Percentiles rank a stretch among this genome's conserved stretches.
These are phyloP conservation scores for Xylocampa areola DNA, from an alignment of 2,888 invertebrate species.

Conservation along the genomic window DNA sequence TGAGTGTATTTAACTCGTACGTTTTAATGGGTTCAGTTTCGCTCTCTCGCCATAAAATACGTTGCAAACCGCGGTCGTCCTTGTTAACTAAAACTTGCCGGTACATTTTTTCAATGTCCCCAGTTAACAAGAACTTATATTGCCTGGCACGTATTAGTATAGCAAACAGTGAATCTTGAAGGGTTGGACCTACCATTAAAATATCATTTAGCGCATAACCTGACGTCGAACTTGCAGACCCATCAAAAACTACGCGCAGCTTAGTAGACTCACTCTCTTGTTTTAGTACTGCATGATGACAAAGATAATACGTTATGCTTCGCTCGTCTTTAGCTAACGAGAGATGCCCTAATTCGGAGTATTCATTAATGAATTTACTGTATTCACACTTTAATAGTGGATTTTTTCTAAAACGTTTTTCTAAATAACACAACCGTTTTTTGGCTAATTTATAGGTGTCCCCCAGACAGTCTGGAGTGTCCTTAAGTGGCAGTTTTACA, in stretches of 20 bases:
- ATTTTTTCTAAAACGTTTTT: not conserved
- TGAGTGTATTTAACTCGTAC: not conserved
- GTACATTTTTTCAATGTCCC: constrained; percentile 57
- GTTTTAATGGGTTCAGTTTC: not conserved
- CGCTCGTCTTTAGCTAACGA: not conserved
- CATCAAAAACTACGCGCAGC: not conserved
- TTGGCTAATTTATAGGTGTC: not conserved
- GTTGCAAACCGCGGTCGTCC: constrained; percentile 1
- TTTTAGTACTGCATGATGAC: not conserved
- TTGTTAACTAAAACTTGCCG: constrained; percentile 27
- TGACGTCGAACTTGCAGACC: no score
- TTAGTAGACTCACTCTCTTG: not conserved
- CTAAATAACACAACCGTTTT: not conserved
- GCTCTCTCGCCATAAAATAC: constrained; percentile 11
- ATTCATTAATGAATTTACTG: not conserved
- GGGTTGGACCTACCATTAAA: constrained; percentile 52
- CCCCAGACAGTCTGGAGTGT: constrained; percentile 30
- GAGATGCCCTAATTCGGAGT: not conserved
- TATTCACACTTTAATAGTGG: not conserved
- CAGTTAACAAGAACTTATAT: constrained; percentile 49
- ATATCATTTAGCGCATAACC: constrained; percentile 40
- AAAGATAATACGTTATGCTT: not conserved
- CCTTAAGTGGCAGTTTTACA: no score
- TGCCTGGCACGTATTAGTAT: constrained; percentile 47
- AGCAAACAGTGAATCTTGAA: constrained; percentile 52